Evolutionary conservation across 2,797 vertebrate genomes (phyloP).

Genomic region (Sciaenops ocellatus): DNA sequence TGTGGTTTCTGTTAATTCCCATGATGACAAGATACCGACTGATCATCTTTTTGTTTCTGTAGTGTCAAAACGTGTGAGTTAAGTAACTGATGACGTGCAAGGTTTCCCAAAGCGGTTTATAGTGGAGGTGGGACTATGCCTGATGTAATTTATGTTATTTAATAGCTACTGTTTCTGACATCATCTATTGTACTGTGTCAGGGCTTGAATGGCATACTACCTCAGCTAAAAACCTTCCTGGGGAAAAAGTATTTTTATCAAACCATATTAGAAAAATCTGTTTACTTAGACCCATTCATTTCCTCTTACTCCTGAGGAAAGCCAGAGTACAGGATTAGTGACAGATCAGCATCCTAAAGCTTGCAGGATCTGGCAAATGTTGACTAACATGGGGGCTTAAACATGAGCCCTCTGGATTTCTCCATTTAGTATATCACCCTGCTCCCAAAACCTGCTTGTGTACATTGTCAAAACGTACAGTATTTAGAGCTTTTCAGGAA

Average conservation of each 20-base stretch:
- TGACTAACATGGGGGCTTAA: conserved; percentile 49
- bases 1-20: conserved; percentile 14
- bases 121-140: neutral
- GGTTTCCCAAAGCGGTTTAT: neutral
- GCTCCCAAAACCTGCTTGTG: conserved; percentile 35
- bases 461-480: conserved; percentile 18
- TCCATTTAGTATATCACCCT: conserved; percentile 14
- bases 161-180: neutral
- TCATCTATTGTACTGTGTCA: neutral
- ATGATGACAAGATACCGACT: neutral
- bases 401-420: conserved; percentile 37
- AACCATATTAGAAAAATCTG: conserved; percentile 27
- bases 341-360: conserved; percentile 47
- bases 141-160: neutral
- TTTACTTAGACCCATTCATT: conserved; percentile 12
- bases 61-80: neutral
- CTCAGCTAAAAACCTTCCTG: neutral
- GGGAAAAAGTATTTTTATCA: conserved; percentile 1
- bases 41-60: neutral
- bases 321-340: conserved; percentile 50
- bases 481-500: conserved; percentile 36
- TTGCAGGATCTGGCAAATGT: conserved; percentile 47
- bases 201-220: neutral
- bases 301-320: conserved; percentile 35
- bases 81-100: neutral